These are phyloP conservation scores for Chondrilla cf. caribensis DNA, from an alignment of 37 sponge, comb jelly and placozoan genomes.

Conservation along the genomic window DNA sequence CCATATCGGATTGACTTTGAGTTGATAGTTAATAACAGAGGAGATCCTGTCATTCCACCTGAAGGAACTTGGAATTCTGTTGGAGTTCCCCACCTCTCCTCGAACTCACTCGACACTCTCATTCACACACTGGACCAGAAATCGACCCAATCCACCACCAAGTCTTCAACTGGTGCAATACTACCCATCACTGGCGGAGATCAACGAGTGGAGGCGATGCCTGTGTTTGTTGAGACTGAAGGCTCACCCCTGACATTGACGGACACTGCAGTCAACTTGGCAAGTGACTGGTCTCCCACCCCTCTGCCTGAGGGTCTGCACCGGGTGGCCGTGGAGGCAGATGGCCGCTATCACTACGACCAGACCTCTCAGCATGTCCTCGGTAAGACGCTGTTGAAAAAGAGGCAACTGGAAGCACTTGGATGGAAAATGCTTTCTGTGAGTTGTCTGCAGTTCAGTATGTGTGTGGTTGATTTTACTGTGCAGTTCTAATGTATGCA, in stretches of 20 bases:
- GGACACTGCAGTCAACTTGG: conserved; percentile 11
- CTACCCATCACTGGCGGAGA: too few species aligned
- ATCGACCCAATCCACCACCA: too few species aligned
- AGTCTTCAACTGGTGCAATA: too few species aligned
- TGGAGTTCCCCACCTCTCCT: not conserved
- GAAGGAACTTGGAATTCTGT: not conserved
- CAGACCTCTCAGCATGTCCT: conserved; percentile 25
- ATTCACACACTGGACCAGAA: too few species aligned
- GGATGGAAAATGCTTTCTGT: conserved; percentile 59
- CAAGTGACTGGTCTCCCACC: conserved; percentile 42
- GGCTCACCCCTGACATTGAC: too few species aligned
- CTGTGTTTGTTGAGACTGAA: too few species aligned
- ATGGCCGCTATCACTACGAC: conserved; percentile 53
- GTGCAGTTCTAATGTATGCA: too few species aligned
- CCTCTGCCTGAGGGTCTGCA: not conserved
- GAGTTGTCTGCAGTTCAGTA: not conserved
- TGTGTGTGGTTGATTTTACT: not conserved
- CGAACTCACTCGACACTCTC: too few species aligned
- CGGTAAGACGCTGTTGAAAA: conserved; percentile 49
- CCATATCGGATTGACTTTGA: conserved; percentile 43
- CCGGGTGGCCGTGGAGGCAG: conserved; percentile 51
- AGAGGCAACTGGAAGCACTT: conserved; percentile 42
- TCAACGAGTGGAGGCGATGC: too few species aligned
- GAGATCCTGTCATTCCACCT: conserved; percentile 18
- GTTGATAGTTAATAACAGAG: conserved; percentile 21